A percentile compares a stretch with the other conserved stretches of the same genome.
These are phyloP conservation scores for Cephus rjabovi DNA, from an alignment of 2,888 invertebrate species.

Conservation along the genomic window DNA sequence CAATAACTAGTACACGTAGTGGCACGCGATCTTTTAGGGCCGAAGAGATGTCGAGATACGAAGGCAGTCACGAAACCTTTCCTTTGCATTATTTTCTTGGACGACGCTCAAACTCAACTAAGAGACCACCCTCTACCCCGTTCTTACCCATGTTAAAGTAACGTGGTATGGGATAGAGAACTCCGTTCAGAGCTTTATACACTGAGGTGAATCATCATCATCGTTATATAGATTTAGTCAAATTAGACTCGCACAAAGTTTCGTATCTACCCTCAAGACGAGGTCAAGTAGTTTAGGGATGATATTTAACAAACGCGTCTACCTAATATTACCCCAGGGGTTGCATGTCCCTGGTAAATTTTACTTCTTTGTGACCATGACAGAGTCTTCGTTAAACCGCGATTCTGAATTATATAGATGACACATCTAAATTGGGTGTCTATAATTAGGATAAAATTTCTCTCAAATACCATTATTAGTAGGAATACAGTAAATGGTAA, in stretches of 20 bases:
- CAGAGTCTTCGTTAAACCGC: background rate
- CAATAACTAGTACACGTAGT: constrained; percentile 56
- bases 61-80: constrained; percentile 58
- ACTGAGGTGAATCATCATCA: background rate
- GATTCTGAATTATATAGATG: background rate
- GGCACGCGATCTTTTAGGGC: constrained; percentile 61
- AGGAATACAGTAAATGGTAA: background rate
- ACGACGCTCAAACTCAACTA: background rate
- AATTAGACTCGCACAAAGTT: background rate
- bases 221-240: background rate
- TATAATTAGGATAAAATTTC: background rate
- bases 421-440: background rate
- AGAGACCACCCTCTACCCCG: background rate
- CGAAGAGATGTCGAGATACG: constrained; percentile 59
- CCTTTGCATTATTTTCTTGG: constrained; percentile 10
- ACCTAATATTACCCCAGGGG: background rate
- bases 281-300: background rate
- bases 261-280: background rate
- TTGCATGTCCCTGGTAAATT: background rate
- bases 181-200: background rate
- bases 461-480: background rate
- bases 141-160: background rate
- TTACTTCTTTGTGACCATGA: background rate
- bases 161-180: background rate
- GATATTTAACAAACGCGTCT: background rate